A percentile compares a stretch with the other conserved stretches of the same genome.
These are phyloP conservation scores for Cecidostiba fungosa DNA, from an alignment of 2,888 invertebrate species.

Conservation along the genomic window DNA sequence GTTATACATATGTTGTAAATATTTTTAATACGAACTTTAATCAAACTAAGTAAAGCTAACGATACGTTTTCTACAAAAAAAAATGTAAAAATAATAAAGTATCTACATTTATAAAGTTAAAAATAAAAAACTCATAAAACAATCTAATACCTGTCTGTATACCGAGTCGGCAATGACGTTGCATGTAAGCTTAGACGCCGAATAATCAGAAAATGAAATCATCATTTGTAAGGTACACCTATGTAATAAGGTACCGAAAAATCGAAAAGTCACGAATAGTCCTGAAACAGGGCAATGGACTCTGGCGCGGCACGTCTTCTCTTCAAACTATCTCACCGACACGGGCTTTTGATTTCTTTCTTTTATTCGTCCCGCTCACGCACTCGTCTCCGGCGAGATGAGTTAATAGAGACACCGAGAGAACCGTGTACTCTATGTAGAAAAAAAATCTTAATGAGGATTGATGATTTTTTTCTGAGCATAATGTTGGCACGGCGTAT, in stretches of 20 bases:
- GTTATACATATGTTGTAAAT: neutral
- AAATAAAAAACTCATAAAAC: neutral
- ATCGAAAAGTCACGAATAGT: neutral
- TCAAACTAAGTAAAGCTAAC: neutral
- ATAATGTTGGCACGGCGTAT: neutral
- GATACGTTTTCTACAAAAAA: neutral
- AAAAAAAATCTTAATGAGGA: constrained; percentile 34
- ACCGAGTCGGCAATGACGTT: neutral
- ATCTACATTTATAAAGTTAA: neutral
- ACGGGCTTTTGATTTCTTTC: constrained; percentile 39
- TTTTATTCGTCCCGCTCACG: neutral
- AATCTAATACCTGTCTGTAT: too few relatives aligned
- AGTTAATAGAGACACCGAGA: constrained; percentile 47
- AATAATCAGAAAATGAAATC: constrained; percentile 26
- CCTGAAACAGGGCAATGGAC: neutral
- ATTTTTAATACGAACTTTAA: neutral
- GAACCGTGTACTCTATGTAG: neutral
- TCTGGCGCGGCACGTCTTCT: neutral
- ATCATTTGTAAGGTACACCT: constrained; percentile 41
- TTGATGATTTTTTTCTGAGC: constrained; percentile 26
- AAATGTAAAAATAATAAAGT: neutral
- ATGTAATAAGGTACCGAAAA: neutral
- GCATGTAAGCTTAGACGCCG: neutral
- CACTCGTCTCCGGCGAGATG: neutral
- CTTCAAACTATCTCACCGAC: neutral